These are phyloP conservation scores for Myathropa florea DNA, from an alignment of 2,888 invertebrate species.

Conservation along the genomic window DNA sequence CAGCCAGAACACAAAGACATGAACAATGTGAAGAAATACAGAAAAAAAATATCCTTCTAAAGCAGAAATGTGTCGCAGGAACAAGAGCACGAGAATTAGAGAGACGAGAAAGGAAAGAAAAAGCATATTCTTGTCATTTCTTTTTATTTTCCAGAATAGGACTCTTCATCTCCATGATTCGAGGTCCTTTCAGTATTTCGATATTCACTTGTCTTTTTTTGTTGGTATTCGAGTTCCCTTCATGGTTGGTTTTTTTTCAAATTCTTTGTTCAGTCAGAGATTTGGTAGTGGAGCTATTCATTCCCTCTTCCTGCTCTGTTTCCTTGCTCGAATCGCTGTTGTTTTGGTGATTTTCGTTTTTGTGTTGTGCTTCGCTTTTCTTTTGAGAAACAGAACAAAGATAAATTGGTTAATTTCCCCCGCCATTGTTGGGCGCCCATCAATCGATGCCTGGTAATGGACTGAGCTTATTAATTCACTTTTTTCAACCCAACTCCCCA, in stretches of 20 bases:
- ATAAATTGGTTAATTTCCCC: constrained; percentile 81
- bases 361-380: constrained; percentile 71
- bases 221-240: constrained; percentile 1
- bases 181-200: constrained; percentile 62
- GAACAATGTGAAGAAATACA: constrained; percentile 6
- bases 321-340: constrained; percentile 18
- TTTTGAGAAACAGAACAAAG: constrained; percentile 77
- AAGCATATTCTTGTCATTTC: constrained; percentile 62
- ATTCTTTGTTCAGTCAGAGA: constrained; percentile 68
- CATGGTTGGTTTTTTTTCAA: constrained; percentile 49
- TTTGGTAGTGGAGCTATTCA: constrained; percentile 58
- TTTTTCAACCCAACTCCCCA: constrained; percentile 28
- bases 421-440: constrained; percentile 79
- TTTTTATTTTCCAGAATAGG: constrained; percentile 42
- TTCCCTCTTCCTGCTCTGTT: constrained; percentile 25
- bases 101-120: constrained; percentile 74
- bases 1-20: constrained; percentile 32
- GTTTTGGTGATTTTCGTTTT: constrained; percentile 66
- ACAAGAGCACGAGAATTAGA: constrained; percentile 73
- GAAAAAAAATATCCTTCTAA: constrained; percentile 74
- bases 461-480: constrained; percentile 78
- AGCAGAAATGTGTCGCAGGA: constrained; percentile 78
- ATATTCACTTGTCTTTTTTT: constrained; percentile 42
- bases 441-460: constrained; percentile 80
- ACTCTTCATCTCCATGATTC: constrained; percentile 62